phyloP scores from a whole-genome alignment of 2,888 invertebrate species.

The Oscheius sp. region DNA sequence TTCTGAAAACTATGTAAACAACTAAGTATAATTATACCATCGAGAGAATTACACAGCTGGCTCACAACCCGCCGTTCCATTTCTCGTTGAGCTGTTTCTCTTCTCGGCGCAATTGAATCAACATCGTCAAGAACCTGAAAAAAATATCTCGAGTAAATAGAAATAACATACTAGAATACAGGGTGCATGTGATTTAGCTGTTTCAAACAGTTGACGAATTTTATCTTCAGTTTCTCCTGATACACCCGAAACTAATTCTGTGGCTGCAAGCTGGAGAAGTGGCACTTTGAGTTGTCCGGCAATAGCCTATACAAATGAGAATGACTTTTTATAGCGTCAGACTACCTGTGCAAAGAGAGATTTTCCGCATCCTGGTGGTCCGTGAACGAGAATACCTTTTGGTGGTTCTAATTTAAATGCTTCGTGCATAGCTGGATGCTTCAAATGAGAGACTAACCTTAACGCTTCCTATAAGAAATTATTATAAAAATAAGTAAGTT shows the following conservation, averaged over 20 bases:
- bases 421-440: conserved; percentile 87
- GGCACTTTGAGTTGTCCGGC: conserved; percentile 80
- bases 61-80: conserved; percentile 96
- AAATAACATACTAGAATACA: conserved; percentile 54
- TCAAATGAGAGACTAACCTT: conserved; percentile 79
- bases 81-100: conserved; percentile 88
- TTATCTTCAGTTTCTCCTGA: conserved; percentile 95
- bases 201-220: conserved; percentile 88
- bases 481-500: not conserved
- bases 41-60: conserved; percentile 87
- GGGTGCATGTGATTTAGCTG: conserved; percentile 75
- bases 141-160: not conserved
- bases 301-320: conserved; percentile 49
- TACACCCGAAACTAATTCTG: conserved; percentile 90
- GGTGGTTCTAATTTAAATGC: conserved; percentile 86
- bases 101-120: conserved; percentile 90
- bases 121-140: conserved; percentile 84
- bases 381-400: conserved; percentile 88
- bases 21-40: conserved; percentile 75
- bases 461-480: conserved; percentile 58
- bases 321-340: not conserved
- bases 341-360: conserved; percentile 66
- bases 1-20: conserved; percentile 35
- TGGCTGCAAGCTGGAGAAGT: conserved; percentile 85
- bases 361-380: conserved; percentile 92